Evolutionary conservation across 2,113 vertebrate species (phyloP), one percentile per base, ranked within the genome.

Genomic region (Redunca redunca): DNA sequence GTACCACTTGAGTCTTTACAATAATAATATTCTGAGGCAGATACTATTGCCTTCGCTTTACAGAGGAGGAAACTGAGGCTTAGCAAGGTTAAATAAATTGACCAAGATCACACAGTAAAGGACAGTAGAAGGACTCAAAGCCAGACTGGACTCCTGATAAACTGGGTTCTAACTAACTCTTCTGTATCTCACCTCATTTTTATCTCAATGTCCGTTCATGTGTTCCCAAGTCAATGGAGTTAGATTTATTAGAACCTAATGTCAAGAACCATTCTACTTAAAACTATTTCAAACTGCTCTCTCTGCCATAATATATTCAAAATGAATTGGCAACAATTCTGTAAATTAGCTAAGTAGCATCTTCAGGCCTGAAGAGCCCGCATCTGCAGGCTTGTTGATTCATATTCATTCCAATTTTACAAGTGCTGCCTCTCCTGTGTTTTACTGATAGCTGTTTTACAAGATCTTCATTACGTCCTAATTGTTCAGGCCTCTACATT

Each of bases 401-500:
- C 82, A 9, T 13, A 78, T 53, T 78, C 57, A 64, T 33, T 80
- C 58, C 40, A 33, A 19, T 36, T 64, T 82, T 33, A 62, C 90
- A 91, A 83, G 88, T 5, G 21, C 57, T 40, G 88, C 46, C 55
- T 62, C 50, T 52, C 88, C 77, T 52, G 80, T 52, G 71, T 57
- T 78, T 91, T 82, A 55, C 92, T 83, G 46, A 90, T 86, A 60
- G 50, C 71, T 88, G 8, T 88, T 96, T 96, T 80, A 96, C 53
- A 97, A 95, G 91, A 82, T 78, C 88, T 92, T 97, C 93, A 93
- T 96, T 95, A 62, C 80, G 92, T 85, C 57, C 12, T 91, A 95
- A 97, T 96, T 96, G 87, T 93, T 96, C 74, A 36, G n/a, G 74
- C 48, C 58, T 84, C 94, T 55, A 57, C 46, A 84, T 95, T 95